phyloP scores from a whole-genome alignment of 2,888 invertebrate species.

The Tortrix viridana region DNA sequence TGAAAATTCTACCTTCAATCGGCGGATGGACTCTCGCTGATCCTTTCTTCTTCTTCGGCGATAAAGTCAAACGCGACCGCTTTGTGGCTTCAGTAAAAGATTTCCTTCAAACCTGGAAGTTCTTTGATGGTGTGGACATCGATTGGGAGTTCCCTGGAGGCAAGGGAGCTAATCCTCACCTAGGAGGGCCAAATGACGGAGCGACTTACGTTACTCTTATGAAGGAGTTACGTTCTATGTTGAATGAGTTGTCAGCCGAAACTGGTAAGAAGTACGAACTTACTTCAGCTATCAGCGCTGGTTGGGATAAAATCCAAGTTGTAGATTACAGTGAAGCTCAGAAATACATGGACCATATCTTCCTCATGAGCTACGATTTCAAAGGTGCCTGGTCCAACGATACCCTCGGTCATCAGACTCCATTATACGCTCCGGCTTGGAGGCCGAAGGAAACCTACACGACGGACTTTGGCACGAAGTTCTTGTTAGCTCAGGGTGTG shows the following conservation, averaged over 20 bases:
- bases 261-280: constrained; percentile 77
- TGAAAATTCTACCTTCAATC: constrained; percentile 75
- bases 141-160: constrained; percentile 83
- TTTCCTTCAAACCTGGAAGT: constrained; percentile 78
- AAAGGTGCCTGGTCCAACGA: constrained; percentile 81
- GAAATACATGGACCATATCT: constrained; percentile 80
- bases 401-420: constrained; percentile 73
- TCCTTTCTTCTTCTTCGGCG: constrained; percentile 78
- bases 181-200: constrained; percentile 75
- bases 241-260: constrained; percentile 68
- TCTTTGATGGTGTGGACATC: constrained; percentile 79
- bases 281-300: constrained; percentile 79
- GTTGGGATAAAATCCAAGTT: constrained; percentile 81
- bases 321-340: constrained; percentile 76
- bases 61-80: constrained; percentile 68
- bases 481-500: constrained; percentile 75
- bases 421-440: constrained; percentile 74
- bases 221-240: constrained; percentile 75
- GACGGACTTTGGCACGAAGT: constrained; percentile 77
- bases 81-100: constrained; percentile 77
- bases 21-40: constrained; percentile 80
- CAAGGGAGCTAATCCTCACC: constrained; percentile 76
- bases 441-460: constrained; percentile 77
- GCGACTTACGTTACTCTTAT: constrained; percentile 69
- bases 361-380: constrained; percentile 80